These are phyloP conservation scores for Triops longicaudatus DNA, from an alignment of 1,140 invertebrate species.

Conservation along the genomic window DNA sequence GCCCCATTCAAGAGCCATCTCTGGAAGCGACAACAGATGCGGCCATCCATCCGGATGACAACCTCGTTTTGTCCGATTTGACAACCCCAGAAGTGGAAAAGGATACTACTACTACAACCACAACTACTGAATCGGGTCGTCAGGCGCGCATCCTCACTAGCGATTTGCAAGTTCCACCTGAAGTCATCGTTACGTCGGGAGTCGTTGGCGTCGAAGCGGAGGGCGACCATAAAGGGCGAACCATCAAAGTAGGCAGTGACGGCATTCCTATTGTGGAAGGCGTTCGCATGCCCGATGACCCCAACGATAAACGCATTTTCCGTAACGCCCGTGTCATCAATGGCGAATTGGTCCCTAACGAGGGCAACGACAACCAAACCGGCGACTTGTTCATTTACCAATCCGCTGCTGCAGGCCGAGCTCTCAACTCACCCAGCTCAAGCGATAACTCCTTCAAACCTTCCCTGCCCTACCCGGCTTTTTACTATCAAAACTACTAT, in stretches of 20 bases:
- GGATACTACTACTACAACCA: not conserved
- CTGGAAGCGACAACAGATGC: not conserved
- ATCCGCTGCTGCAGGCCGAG: not conserved
- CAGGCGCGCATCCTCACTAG: not conserved
- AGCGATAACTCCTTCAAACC: constrained; percentile 20
- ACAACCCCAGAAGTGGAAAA: not conserved
- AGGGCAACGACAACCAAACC: not conserved
- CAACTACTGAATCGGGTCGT: constrained; percentile 6
- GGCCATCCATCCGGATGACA: constrained; percentile 26
- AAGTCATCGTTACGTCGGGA: constrained; percentile 17
- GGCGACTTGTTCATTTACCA: constrained; percentile 24
- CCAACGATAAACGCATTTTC: constrained; percentile 66
- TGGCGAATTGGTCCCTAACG: constrained; percentile 54
- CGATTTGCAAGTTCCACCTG: constrained; percentile 18
- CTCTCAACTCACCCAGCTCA: constrained; percentile 8
- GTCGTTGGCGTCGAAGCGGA: not conserved
- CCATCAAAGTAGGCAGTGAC: constrained; percentile 53
- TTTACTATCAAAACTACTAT: constrained; percentile 27
- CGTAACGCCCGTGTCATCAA: constrained; percentile 77
- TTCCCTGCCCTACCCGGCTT: constrained; percentile 26
- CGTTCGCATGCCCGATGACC: constrained; percentile 68
- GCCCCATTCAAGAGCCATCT: not conserved
- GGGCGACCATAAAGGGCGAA: constrained; percentile 40
- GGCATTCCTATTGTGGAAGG: constrained; percentile 70
- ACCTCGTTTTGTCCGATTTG: constrained; percentile 19